A percentile compares a stretch with the other conserved stretches of the same genome.
These are phyloP conservation scores for Amphiprion ocellaris DNA, from an alignment of 2,113 vertebrate species.

Conservation along the genomic window DNA sequence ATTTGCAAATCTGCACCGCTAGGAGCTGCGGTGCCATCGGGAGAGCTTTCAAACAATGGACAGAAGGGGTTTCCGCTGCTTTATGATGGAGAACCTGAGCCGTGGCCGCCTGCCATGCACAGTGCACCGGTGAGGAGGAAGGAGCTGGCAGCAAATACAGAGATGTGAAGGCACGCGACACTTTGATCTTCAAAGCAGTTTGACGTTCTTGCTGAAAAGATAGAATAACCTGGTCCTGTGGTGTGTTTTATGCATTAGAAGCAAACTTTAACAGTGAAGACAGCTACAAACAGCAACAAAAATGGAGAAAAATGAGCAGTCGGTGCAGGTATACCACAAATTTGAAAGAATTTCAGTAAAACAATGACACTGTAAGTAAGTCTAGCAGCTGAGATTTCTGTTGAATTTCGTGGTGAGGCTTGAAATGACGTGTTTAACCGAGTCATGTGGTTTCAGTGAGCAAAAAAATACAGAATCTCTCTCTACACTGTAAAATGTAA, in stretches of 20 bases:
- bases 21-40: constrained; percentile 58
- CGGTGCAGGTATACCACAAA: neutral
- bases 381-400: neutral
- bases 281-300: constrained; percentile 4
- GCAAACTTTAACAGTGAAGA: neutral
- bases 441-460: constrained; percentile 44
- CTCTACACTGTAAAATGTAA: neutral
- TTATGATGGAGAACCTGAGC: constrained; percentile 66
- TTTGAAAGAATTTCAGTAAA: neutral
- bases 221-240: constrained; percentile 23
- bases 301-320: neutral
- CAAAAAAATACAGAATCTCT: neutral
- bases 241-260: constrained; percentile 40
- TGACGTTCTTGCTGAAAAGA: constrained; percentile 47
- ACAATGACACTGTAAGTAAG: neutral
- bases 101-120: constrained; percentile 45
- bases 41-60: constrained; percentile 71
- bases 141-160: constrained; percentile 25
- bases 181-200: constrained; percentile 69
- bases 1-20: constrained; percentile 58
- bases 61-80: constrained; percentile 66
- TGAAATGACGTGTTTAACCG: constrained; percentile 13
- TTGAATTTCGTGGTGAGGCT: neutral
- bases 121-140: constrained; percentile 37
- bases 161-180: constrained; percentile 30